These are phyloP conservation scores for Aspidoscelis tigris DNA, from an alignment of 2,113 vertebrate species.

Conservation along the genomic window DNA sequence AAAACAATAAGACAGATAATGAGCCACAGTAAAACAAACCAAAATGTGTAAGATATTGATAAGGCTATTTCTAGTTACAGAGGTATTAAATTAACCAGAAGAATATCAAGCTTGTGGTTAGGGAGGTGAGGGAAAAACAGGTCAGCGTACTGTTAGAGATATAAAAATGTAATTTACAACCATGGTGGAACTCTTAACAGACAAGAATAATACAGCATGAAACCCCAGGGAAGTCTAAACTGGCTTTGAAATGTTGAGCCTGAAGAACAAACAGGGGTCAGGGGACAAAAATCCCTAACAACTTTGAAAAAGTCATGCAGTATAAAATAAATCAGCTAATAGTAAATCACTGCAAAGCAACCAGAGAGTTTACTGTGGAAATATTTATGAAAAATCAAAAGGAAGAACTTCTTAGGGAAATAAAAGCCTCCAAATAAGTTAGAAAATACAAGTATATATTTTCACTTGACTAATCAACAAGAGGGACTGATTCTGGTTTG, in stretches of 20 bases:
- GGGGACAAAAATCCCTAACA: not conserved
- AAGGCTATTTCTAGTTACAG: conserved; percentile 47
- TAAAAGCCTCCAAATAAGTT: conserved; percentile 14
- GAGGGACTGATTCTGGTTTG: not conserved
- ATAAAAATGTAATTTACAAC: conserved; percentile 53
- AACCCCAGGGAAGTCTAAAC: conserved; percentile 51
- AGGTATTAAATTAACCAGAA: conserved; percentile 57
- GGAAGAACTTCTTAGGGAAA: conserved; percentile 13
- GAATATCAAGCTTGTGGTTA: conserved; percentile 29
- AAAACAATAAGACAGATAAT: conserved; percentile 57
- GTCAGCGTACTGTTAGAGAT: conserved; percentile 17
- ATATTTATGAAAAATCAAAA: conserved; percentile 41
- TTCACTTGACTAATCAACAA: not conserved
- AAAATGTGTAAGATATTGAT: conserved; percentile 52
- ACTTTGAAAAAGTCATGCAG: conserved; percentile 21
- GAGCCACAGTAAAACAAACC: conserved; percentile 55
- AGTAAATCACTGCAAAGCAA: conserved; percentile 40
- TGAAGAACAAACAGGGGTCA: conserved; percentile 28
- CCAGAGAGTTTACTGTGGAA: not conserved
- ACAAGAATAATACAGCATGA: conserved; percentile 31
- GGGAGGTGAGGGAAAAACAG: conserved; percentile 34
- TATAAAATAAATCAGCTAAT: conserved; percentile 37
- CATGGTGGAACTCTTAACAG: conserved; percentile 28
- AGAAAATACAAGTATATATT: conserved; percentile 35
- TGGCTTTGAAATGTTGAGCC: conserved; percentile 29